Evolutionary conservation across 2,797 vertebrate species (phyloP), one percentile per base, ranked within the genome.

Genomic region (Spheniscus humboldti): DNA sequence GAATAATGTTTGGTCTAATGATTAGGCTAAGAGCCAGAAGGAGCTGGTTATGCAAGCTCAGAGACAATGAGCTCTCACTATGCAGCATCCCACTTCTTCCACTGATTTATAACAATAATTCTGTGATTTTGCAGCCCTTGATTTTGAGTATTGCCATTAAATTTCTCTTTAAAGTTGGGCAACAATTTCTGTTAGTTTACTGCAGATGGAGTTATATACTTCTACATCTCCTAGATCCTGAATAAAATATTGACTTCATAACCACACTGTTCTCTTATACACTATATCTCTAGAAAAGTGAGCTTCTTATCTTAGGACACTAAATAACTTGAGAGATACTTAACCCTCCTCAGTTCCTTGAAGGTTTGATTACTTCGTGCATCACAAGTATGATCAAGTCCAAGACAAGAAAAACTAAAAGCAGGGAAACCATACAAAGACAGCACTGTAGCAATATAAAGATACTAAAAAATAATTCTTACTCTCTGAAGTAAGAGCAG

Each of bases 1-100:
- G 84, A 77, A 80, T 90, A 91, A 94, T 89, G 22, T 92, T 94
- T 89, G 37, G 84, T 87, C 48, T 94, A 82, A 88, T 76, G 59
- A 93, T 89, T 81, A 87, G 83, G 22, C 55, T 80, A 57, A 85
- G 92, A 93, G 60, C 52, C 88, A 94, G 90, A 91, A 92, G 43
- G 59, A 91, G n/a, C 31, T 74, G 62, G 69, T 90, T 94, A 83
- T 88, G 53, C 68, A 94, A 89, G 39, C 37, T 83, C 43, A 74
- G 73, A 89, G 86, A 74, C 77, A 92, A 88, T 56, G 27, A 92
- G 53, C 30, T 74, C 60, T 89, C 35, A 60, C 37, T 62, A 7
- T 72, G 77, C 60, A 91, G 13, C 50, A 72, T 80, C 7, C 17
- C 41, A 80, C 31, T 85, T 90, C 47, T 81, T 73, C 33, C 1